These are phyloP conservation scores for Macaca nemestrina DNA, from an alignment of 2,113 vertebrate genomes.

Conservation along the genomic window DNA sequence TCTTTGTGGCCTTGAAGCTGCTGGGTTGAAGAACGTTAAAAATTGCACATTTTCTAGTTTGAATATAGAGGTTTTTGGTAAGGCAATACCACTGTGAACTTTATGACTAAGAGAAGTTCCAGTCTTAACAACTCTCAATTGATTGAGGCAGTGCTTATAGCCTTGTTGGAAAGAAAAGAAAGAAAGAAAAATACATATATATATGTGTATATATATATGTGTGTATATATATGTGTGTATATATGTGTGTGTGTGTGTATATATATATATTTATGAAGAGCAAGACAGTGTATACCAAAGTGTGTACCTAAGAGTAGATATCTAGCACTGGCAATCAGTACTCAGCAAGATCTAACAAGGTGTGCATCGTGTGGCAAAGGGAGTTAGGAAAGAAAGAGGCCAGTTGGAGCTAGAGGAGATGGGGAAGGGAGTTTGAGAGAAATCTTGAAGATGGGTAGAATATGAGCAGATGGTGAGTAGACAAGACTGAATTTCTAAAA, in stretches of 20 bases:
- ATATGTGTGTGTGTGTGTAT: too few species aligned
- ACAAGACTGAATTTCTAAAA: neutral
- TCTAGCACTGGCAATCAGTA: neutral
- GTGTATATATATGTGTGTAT: fast-evolving
- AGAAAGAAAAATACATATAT: neutral
- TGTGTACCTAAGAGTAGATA: neutral
- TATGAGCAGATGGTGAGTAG: neutral
- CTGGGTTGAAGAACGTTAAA: neutral
- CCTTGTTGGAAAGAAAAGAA: neutral
- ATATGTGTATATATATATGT: too few species aligned
- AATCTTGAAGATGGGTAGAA: neutral
- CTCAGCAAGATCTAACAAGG: neutral
- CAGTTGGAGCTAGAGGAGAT: neutral
- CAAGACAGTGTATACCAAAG: neutral
- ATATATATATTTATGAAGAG: too few species aligned
- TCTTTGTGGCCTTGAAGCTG: neutral
- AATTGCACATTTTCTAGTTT: neutral
- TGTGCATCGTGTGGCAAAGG: neutral
- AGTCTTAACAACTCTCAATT: neutral
- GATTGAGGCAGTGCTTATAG: neutral
- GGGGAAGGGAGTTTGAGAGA: neutral
- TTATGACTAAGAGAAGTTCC: neutral
- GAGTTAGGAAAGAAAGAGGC: neutral
- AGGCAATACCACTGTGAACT: neutral
- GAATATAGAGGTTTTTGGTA: neutral